Conservation (phyloP, 2,888 invertebrate genomes). For the Scaptomyza tumidula region DNA sequence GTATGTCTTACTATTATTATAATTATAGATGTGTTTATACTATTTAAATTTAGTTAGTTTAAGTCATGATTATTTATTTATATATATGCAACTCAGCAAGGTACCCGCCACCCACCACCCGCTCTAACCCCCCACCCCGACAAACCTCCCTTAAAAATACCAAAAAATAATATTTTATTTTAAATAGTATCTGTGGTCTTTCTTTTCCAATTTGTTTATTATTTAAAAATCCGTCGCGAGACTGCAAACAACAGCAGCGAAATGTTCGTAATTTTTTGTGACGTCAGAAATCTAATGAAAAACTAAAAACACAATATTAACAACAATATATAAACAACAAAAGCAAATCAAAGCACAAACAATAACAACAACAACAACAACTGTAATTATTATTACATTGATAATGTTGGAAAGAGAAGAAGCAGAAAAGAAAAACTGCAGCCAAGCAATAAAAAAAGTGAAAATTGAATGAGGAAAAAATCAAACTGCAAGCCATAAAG, state of each 20-base stretch:
- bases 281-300: conserved; percentile 83
- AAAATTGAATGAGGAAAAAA: background rate
- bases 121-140: background rate
- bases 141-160: conserved; percentile 3
- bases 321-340: conserved; percentile 19
- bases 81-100: conserved; percentile 46
- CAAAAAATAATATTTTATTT: conserved; percentile 12
- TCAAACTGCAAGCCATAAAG: conserved; percentile 31
- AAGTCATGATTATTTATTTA: conserved; percentile 69
- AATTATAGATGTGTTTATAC: conserved; percentile 27
- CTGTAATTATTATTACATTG: conserved; percentile 30
- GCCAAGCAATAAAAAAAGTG: conserved; percentile 39
- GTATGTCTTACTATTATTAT: conserved; percentile 34
- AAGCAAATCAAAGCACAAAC: conserved; percentile 21
- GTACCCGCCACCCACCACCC: background rate
- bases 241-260: conserved; percentile 65
- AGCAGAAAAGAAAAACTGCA: conserved; percentile 39
- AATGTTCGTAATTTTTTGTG: conserved; percentile 83
- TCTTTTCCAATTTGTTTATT: conserved; percentile 48
- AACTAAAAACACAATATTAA: conserved; percentile 28
- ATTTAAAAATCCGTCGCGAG: conserved; percentile 83
- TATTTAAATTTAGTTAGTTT: conserved; percentile 49
- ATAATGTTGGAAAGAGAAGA: conserved; percentile 18
- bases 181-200: conserved; percentile 3
- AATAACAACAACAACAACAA: conserved; percentile 10